phyloP scores from a whole-genome alignment of 2,888 invertebrate species.

The Amaurobius ferox region DNA sequence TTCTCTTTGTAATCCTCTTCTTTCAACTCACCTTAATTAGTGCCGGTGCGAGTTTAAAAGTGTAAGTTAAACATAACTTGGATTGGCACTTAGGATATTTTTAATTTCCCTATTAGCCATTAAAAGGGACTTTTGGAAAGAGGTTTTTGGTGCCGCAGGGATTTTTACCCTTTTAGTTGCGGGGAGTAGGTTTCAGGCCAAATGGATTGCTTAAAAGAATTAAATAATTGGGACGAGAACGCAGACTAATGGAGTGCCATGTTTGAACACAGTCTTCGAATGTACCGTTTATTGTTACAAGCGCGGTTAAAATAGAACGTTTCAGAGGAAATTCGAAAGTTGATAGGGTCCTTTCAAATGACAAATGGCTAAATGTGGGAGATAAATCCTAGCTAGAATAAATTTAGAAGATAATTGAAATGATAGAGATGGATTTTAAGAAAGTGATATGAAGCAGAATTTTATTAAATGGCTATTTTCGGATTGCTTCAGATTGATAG shows the following conservation, averaged over 20 bases:
- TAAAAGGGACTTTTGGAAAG: conserved; percentile 55
- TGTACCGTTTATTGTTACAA: no score
- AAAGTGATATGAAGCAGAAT: no score
- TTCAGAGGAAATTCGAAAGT: no score
- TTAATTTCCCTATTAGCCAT: conserved; percentile 69
- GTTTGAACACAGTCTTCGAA: background rate
- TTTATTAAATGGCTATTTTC: no score
- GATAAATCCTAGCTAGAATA: no score
- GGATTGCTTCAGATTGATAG: no score
- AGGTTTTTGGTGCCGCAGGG: conserved; percentile 65
- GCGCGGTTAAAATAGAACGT: no score
- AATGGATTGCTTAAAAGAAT: conserved; percentile 58
- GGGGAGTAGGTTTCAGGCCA: conserved; percentile 26
- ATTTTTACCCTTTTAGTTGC: conserved; percentile 69
- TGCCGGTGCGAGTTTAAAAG: conserved; percentile 58
- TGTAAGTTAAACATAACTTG: conserved; percentile 71
- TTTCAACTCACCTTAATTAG: conserved; percentile 60
- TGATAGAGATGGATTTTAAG: no score
- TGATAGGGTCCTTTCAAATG: no score
- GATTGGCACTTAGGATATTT: conserved; percentile 71
- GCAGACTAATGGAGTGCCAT: conserved; percentile 22
- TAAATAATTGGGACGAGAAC: conserved; percentile 46
- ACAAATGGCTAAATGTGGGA: no score
- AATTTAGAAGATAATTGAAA: no score
- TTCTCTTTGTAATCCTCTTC: conserved; percentile 20